Evolutionary conservation across 2,113 vertebrate genomes (phyloP).

Genomic region (Sander vitreus): DNA sequence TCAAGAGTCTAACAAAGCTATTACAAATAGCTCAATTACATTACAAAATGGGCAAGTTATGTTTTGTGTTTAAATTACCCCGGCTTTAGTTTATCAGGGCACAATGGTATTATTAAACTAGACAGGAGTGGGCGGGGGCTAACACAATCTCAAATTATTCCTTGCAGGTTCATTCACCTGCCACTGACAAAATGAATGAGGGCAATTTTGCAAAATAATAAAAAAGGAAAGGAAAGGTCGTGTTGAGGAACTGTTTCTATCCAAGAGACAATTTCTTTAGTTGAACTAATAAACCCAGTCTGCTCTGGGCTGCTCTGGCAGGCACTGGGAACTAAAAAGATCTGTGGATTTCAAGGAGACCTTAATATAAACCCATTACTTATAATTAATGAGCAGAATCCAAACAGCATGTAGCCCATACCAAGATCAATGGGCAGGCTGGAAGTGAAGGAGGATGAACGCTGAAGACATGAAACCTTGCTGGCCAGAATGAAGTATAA

Average conservation of each 20-base stretch:
- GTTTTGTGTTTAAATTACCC: constrained; percentile 91
- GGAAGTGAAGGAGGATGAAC: constrained; percentile 66
- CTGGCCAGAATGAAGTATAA: constrained; percentile 64
- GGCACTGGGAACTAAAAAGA: constrained; percentile 77
- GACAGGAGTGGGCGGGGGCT: constrained; percentile 83
- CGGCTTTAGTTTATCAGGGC: constrained; percentile 85
- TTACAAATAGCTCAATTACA: constrained; percentile 95
- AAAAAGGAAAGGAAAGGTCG: constrained; percentile 85
- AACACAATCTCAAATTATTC: constrained; percentile 89
- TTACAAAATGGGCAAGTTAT: constrained; percentile 89
- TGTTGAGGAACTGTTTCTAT: constrained; percentile 82
- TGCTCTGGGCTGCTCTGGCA: constrained; percentile 73
- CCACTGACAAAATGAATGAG: constrained; percentile 92
- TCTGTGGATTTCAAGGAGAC: constrained; percentile 81
- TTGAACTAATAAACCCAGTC: constrained; percentile 80
- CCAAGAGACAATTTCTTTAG: constrained; percentile 80
- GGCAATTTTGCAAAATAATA: constrained; percentile 95
- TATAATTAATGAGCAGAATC: constrained; percentile 85
- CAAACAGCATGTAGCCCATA: constrained; percentile 71
- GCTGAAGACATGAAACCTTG: constrained; percentile 69
- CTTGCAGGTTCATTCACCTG: constrained; percentile 92
- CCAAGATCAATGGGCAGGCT: constrained; percentile 79
- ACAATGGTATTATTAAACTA: constrained; percentile 84
- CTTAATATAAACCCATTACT: constrained; percentile 84
- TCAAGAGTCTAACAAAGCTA: constrained; percentile 88